These are phyloP conservation scores for Heliconius erato DNA, from an alignment of 2,888 invertebrate genomes.

Conservation along the genomic window DNA sequence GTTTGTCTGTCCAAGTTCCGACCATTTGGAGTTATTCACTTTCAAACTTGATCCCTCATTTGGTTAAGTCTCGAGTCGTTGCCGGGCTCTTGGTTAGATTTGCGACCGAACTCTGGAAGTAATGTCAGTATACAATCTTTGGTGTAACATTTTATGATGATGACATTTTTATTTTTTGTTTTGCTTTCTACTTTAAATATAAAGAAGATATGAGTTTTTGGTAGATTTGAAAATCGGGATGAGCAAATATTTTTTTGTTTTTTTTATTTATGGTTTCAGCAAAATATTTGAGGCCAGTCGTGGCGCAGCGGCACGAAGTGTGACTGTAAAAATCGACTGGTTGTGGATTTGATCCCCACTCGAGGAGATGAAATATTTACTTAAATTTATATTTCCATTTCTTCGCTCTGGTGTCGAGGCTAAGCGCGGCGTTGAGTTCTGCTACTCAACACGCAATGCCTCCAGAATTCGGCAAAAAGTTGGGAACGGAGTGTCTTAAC, in stretches of 20 bases:
- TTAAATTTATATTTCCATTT: too few species aligned
- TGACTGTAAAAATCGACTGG: too few species aligned
- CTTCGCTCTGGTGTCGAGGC: too few species aligned
- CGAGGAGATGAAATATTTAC: too few species aligned
- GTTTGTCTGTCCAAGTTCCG: constrained; percentile 57
- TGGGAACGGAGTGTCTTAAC: too few species aligned
- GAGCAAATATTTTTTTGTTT: not conserved
- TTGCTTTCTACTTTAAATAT: not conserved
- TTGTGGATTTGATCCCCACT: too few species aligned
- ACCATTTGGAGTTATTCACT: constrained; percentile 57
- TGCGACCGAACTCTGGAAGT: constrained; percentile 36
- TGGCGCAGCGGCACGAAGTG: too few species aligned
- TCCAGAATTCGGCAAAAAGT: too few species aligned
- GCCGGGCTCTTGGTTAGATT: constrained; percentile 51
- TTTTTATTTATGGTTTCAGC: not conserved
- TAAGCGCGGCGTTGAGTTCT: too few species aligned
- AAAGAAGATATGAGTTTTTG: not conserved
- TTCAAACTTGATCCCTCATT: constrained; percentile 61
- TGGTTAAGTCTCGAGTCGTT: constrained; percentile 56
- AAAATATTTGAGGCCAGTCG: not conserved
- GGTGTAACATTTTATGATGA: constrained; percentile 3
- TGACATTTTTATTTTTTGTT: not conserved
- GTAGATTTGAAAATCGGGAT: not conserved
- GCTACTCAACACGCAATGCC: too few species aligned
- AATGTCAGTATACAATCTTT: not conserved